These are phyloP conservation scores for Jaculus jaculus DNA, from an alignment of 2,113 vertebrate genomes.

Conservation along the genomic window DNA sequence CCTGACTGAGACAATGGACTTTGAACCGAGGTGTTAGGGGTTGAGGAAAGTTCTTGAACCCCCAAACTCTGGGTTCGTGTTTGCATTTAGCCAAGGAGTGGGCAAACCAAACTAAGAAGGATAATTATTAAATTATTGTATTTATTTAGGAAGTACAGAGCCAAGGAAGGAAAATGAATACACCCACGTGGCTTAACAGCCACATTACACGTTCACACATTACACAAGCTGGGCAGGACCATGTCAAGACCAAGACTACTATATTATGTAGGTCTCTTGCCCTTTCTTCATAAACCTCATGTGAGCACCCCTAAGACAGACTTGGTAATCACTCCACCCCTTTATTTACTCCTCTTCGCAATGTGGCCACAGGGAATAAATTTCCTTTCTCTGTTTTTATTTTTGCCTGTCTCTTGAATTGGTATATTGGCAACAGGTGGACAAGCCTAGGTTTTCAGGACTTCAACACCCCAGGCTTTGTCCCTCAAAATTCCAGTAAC, in stretches of 20 bases:
- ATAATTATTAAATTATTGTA: too few species aligned
- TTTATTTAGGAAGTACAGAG: background rate
- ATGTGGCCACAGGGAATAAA: background rate
- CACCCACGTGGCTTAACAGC: too few species aligned
- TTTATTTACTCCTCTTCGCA: background rate
- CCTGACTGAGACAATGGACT: too few species aligned
- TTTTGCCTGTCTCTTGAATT: background rate
- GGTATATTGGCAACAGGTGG: background rate
- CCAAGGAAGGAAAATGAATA: background rate
- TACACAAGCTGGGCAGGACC: too few species aligned
- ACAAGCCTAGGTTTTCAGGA: background rate
- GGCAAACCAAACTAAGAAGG: too few species aligned
- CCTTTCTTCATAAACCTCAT: background rate
- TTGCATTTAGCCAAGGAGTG: too few species aligned
- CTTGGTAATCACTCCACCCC: background rate
- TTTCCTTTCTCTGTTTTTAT: background rate
- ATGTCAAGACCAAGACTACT: background rate
- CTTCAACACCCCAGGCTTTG: background rate
- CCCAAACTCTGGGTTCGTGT: too few species aligned
- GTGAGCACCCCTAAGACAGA: background rate
- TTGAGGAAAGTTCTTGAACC: too few species aligned
- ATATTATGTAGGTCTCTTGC: background rate
- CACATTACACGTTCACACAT: background rate
- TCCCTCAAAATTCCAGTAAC: background rate
- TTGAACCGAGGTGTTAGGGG: too few species aligned